Evolutionary conservation across 2,113 vertebrate species (phyloP), one percentile per base, ranked within the genome.

Genomic region (Ranitomeya imitator): DNA sequence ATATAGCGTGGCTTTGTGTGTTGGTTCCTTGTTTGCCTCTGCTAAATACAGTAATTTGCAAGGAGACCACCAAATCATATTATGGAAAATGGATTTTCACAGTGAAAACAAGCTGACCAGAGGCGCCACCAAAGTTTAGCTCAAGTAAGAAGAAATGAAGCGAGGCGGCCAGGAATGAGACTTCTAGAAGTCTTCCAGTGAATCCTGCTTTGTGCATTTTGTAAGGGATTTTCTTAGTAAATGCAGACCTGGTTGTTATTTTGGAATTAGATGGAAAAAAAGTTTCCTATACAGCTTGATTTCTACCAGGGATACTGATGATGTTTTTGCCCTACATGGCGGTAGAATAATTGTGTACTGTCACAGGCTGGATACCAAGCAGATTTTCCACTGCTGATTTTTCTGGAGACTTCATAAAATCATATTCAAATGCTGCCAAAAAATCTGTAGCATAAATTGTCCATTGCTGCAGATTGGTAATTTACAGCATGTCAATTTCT

Each of bases 1-100:
- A 76, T 52, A 52, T 51, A 52, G 37, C 10, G 9, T 16, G 2
- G 73, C 37, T 51, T 76, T 63, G 6, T 16, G 21, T 7, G 18
- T 60, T 65, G 74, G 37, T 54, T 86, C 23, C 85, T 61, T 63
- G 85, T 86, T 65, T 86, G 59, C 77, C 18, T 65, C 37, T 23
- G 31, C 59, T 79, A 67, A 79, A 67, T 78, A 54, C 45, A 21
- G 74, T 23, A 65, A 79, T 86, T 79, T 79, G 60, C 73, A 63
- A 63, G 26, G 37, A 79, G 85, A 79, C 85, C 85, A 86, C 85
- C 85, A 79, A 86, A 86, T 63, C 76, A 86, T 86, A 65, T 67
- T 79, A 86, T 21, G 74, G 85, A 86, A 86, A 86, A 86, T 86
- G 85, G 85, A 86, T 86, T 86, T 86, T 78, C 73, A 86, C 85